Percentiles rank a stretch among this genome's conserved stretches.
phyloP scores from a whole-genome alignment of 2,888 invertebrate genomes.

The Dynastes tityus region DNA sequence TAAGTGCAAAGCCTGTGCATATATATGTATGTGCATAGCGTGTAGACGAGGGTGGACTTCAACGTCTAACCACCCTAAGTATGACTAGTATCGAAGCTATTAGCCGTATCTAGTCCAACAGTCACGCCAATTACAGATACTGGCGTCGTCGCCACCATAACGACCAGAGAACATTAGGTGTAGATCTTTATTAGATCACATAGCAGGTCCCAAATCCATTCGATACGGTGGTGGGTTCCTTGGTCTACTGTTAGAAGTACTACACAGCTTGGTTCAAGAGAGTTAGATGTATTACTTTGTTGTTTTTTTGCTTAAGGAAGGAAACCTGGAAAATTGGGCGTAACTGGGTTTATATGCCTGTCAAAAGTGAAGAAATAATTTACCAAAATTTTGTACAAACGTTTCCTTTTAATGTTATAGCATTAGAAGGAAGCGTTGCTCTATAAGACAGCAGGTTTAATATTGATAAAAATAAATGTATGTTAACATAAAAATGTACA shows the following conservation, averaged over 20 bases:
- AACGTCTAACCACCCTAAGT: conserved; percentile 57
- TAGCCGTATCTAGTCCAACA: conserved; percentile 66
- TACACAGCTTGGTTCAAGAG: conserved; percentile 1
- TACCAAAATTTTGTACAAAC: too few relatives aligned
- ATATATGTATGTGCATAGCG: conserved; percentile 50
- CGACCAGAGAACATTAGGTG: conserved; percentile 50
- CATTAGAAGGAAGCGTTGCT: too few relatives aligned
- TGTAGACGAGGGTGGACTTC: conserved; percentile 52
- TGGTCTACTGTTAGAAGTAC: not conserved
- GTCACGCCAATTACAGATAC: conserved; percentile 66
- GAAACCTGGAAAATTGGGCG: too few relatives aligned
- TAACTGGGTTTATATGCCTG: too few relatives aligned
- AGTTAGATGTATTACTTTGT: too few relatives aligned
- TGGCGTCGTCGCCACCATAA: conserved; percentile 55
- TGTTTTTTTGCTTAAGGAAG: too few relatives aligned
- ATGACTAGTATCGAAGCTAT: conserved; percentile 66
- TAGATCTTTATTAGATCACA: conserved; percentile 52
- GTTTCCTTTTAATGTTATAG: too few relatives aligned
- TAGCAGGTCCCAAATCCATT: conserved; percentile 48
- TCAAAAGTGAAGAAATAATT: too few relatives aligned
- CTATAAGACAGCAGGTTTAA: too few relatives aligned
- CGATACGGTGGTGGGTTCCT: conserved; percentile 29
- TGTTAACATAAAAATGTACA: not conserved
- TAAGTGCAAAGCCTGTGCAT: conserved; percentile 50
- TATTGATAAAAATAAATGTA: not conserved